Percentiles rank a stretch among this genome's conserved stretches.
Conservation (phyloP, 2,113 vertebrate species). For the Anarrhichthys ocellatus region DNA sequence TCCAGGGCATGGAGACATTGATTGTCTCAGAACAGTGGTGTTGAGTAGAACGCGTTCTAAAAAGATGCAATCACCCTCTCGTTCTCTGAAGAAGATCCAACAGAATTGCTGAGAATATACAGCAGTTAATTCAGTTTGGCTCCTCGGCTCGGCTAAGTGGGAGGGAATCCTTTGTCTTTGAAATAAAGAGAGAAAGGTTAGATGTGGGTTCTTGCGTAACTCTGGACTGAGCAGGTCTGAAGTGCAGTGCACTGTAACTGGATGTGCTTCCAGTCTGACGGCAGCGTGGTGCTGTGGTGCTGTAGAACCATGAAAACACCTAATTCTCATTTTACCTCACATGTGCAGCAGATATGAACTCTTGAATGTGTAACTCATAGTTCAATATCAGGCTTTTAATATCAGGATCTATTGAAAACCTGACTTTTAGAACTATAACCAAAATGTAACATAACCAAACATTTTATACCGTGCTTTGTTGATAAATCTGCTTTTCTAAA, state of each 20-base stretch:
- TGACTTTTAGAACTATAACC: neutral
- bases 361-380: neutral
- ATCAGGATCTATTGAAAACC: neutral
- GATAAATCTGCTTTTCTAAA: neutral
- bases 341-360: neutral
- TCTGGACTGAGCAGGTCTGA: neutral
- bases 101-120: slow-evolving; percentile 42
- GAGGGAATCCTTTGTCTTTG: slow-evolving; percentile 25
- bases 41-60: neutral
- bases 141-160: slow-evolving; percentile 22
- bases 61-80: slow-evolving; percentile 9
- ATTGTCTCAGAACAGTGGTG: slow-evolving; percentile 53
- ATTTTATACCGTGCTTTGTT: neutral
- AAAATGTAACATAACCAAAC: neutral
- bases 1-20: slow-evolving; percentile 47
- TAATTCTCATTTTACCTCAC: neutral
- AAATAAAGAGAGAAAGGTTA: slow-evolving; percentile 20
- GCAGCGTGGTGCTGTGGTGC: neutral
- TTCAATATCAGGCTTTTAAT: neutral
- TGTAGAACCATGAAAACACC: neutral
- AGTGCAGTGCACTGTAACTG: neutral
- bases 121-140: slow-evolving; percentile 31
- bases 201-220: neutral
- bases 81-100: slow-evolving; percentile 49
- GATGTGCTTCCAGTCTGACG: neutral